Conservation (phyloP, 2,888 invertebrate genomes). For the Drosophila antonietae region DNA sequence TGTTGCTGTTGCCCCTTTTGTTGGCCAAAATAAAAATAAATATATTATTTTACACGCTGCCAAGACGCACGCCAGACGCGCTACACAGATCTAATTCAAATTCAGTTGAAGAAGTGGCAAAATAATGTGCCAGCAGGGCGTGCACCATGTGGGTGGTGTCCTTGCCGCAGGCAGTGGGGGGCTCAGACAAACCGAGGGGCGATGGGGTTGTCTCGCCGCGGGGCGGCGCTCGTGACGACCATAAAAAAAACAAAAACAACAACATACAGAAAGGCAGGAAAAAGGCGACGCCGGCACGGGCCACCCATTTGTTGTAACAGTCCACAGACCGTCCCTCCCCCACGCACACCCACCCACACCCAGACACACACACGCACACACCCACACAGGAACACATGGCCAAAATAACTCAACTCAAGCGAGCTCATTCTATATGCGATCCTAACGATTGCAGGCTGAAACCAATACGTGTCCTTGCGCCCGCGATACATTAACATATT, state of each 20-base stretch:
- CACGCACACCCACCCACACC: not conserved
- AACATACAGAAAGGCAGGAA: conserved; percentile 53
- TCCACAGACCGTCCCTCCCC: not conserved
- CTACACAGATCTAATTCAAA: conserved; percentile 77
- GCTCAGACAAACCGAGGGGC: conserved; percentile 1
- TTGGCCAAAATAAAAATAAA: conserved; percentile 73
- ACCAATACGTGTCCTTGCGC: conserved; percentile 74
- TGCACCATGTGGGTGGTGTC: conserved; percentile 60
- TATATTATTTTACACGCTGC: conserved; percentile 79
- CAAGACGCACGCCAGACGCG: conserved; percentile 73
- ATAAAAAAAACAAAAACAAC: conserved; percentile 66
- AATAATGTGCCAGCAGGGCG: conserved; percentile 76
- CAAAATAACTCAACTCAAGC: conserved; percentile 67
- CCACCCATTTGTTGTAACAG: conserved; percentile 73
- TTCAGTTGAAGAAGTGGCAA: conserved; percentile 79
- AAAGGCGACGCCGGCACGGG: conserved; percentile 70
- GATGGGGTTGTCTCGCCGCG: conserved; percentile 61
- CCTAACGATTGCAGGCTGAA: conserved; percentile 75
- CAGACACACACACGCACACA: conserved; percentile 14
- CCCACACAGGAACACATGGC: conserved; percentile 21
- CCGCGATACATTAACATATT: conserved; percentile 77
- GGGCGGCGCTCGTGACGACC: conserved; percentile 70
- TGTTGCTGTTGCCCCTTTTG: conserved; percentile 7
- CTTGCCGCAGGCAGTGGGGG: conserved; percentile 29
- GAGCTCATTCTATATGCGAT: conserved; percentile 65